These are phyloP conservation scores for Laothoe populi DNA, from an alignment of 2,888 invertebrate species.

Conservation along the genomic window DNA sequence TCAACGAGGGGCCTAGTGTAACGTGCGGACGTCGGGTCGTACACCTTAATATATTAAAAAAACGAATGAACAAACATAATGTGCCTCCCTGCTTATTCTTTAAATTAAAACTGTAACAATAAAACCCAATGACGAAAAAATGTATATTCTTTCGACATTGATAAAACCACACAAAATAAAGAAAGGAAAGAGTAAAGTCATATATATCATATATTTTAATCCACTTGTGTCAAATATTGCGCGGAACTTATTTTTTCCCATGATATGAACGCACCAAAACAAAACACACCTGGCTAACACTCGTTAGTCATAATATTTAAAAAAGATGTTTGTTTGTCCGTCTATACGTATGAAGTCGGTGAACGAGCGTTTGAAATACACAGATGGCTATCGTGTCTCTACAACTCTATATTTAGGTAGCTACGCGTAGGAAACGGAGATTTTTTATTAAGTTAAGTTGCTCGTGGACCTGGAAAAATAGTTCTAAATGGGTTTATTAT, in stretches of 20 bases:
- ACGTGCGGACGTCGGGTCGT: too few species aligned
- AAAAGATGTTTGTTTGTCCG: constrained; percentile 20
- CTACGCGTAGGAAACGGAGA: background rate
- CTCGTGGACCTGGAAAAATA: too few species aligned
- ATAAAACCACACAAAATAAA: too few species aligned
- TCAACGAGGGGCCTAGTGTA: too few species aligned
- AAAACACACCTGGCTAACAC: constrained; percentile 18
- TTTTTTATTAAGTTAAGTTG: background rate
- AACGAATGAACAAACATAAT: too few species aligned
- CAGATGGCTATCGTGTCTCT: constrained; percentile 23
- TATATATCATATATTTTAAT: background rate
- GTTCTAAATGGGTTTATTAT: too few species aligned
- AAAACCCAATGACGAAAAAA: too few species aligned
- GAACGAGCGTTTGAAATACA: constrained; percentile 15
- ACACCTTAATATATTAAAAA: too few species aligned
- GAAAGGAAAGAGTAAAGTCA: too few species aligned
- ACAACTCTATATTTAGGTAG: constrained; percentile 10
- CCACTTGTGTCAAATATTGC: constrained; percentile 5
- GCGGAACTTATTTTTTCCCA: background rate
- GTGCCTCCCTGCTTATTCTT: too few species aligned
- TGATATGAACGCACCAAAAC: constrained; percentile 14
- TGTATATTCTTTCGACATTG: too few species aligned
- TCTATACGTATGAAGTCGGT: constrained; percentile 12
- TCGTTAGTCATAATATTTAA: constrained; percentile 24
- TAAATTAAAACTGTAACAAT: too few species aligned